Percentiles rank a stretch among this genome's conserved stretches.
These are phyloP conservation scores for Drosophila navojoa DNA, from an alignment of 1,140 invertebrate species.

Conservation along the genomic window DNA sequence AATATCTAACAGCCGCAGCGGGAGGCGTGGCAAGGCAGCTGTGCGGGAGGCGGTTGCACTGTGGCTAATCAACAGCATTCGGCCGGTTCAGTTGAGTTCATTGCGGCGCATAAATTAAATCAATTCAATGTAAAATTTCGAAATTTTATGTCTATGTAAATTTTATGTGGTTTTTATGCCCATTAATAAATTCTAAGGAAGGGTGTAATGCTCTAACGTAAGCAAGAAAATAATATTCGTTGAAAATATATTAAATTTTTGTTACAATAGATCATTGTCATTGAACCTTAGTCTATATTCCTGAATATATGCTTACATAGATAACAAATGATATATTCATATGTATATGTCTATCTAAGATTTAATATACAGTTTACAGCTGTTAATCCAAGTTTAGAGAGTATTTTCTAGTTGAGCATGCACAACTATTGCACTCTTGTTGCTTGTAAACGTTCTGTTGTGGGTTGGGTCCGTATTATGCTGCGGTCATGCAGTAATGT, in stretches of 20 bases:
- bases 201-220: too few relatives aligned
- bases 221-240: too few relatives aligned
- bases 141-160: constrained; percentile 62
- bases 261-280: too few relatives aligned
- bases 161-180: constrained; percentile 42
- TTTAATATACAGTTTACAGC: too few relatives aligned
- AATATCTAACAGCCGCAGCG: constrained; percentile 6
- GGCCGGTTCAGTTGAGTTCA: constrained; percentile 24
- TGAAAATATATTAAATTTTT: too few relatives aligned
- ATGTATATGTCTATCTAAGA: too few relatives aligned
- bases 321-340: too few relatives aligned
- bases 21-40: constrained; percentile 29
- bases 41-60: constrained; percentile 22
- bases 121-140: constrained; percentile 74
- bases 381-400: too few relatives aligned
- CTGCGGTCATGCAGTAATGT: constrained; percentile 24
- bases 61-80: constrained; percentile 62
- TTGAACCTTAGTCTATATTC: too few relatives aligned
- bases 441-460: constrained; percentile 39
- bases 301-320: too few relatives aligned
- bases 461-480: constrained; percentile 43
- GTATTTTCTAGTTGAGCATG: too few relatives aligned
- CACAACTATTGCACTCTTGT: background rate
- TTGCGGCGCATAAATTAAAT: constrained; percentile 59
- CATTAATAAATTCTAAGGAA: too few relatives aligned